Percentiles rank a stretch among this genome's conserved stretches.
Conservation (phyloP, 2,797 vertebrate species). For the Saxicola maurus region DNA sequence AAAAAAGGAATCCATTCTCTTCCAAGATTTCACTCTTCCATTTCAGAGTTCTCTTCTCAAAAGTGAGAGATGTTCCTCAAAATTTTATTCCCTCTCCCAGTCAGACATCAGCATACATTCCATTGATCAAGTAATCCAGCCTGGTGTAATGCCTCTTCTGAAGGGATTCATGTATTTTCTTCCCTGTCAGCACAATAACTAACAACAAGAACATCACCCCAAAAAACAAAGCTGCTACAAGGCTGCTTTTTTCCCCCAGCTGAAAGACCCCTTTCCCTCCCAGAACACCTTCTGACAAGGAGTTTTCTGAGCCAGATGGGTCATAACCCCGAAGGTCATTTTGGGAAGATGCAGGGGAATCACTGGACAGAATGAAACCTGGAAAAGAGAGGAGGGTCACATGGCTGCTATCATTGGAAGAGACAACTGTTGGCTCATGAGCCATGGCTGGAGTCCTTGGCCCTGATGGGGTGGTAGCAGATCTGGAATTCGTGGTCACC, state of each 20-base stretch:
- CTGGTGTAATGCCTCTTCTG: constrained; percentile 85
- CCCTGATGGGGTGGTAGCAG: not conserved
- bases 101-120: constrained; percentile 89
- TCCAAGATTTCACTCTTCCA: not conserved
- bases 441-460: not conserved
- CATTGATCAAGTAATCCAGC: constrained; percentile 88
- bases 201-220: constrained; percentile 80
- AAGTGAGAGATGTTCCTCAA: not conserved
- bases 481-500: not conserved
- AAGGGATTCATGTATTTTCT: constrained; percentile 84
- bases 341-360: not conserved
- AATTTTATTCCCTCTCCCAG: not conserved
- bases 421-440: not conserved
- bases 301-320: not conserved
- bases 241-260: constrained; percentile 75
- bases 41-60: not conserved
- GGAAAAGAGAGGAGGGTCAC: not conserved
- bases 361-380: not conserved
- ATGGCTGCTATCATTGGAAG: not conserved
- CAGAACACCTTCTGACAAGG: not conserved
- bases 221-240: constrained; percentile 80
- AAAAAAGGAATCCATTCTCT: not conserved
- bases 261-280: not conserved
- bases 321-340: not conserved
- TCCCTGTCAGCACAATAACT: constrained; percentile 75